Conservation (phyloP, 2,888 invertebrate species). For the Exephanes ischioxanthus region DNA sequence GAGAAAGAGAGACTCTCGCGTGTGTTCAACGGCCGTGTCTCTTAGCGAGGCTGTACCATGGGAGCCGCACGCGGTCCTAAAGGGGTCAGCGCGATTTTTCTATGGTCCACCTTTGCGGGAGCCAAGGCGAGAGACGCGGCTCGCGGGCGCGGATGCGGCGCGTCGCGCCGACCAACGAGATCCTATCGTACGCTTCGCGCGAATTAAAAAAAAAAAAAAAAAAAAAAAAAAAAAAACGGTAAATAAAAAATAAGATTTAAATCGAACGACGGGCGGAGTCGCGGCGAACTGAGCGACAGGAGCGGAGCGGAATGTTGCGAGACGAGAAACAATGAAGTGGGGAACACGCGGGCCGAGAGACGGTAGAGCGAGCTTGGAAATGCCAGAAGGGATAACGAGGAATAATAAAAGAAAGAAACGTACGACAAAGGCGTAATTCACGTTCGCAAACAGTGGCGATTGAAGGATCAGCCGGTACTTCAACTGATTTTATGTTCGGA, state of each 20-base stretch:
- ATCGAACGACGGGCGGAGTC: too few relatives aligned
- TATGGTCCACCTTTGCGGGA: conserved; percentile 65
- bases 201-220: conserved; percentile 63
- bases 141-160: conserved; percentile 20
- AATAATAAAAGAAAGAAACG: too few relatives aligned
- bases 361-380: too few relatives aligned
- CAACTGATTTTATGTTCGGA: too few relatives aligned
- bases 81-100: conserved; percentile 70
- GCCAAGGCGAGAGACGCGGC: conserved; percentile 35
- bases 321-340: too few relatives aligned
- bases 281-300: too few relatives aligned
- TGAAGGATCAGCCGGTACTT: too few relatives aligned
- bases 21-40: conserved; percentile 47
- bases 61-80: conserved; percentile 56
- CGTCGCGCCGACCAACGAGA: conserved; percentile 55
- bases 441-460: too few relatives aligned
- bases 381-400: too few relatives aligned
- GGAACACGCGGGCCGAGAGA: too few relatives aligned
- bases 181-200: conserved; percentile 72
- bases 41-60: conserved; percentile 34
- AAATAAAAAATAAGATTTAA: background rate
- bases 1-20: conserved; percentile 23
- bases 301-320: too few relatives aligned
- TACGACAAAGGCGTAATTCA: too few relatives aligned
- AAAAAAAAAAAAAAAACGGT: conserved; percentile 41